These are phyloP conservation scores for Monodelphis domestica DNA, from an alignment of 2,797 vertebrate species.

Conservation along the genomic window DNA sequence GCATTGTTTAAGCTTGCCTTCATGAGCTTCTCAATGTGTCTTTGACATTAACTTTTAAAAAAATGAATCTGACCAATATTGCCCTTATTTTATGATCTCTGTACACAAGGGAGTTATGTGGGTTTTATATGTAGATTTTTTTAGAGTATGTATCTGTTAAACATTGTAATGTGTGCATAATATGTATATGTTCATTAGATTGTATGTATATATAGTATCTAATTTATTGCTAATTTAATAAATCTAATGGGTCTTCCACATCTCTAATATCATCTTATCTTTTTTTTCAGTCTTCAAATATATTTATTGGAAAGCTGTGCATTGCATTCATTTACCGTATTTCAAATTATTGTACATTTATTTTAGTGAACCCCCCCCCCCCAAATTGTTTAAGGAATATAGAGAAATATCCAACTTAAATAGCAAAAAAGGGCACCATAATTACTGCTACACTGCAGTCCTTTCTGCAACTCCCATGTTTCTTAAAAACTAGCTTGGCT, in stretches of 20 bases:
- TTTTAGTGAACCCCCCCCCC: too few relatives aligned
- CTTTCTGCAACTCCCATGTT: slow-evolving; percentile 88
- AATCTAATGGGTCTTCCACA: background rate
- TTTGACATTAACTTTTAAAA: background rate
- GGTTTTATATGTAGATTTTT: too few relatives aligned
- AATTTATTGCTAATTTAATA: too few relatives aligned
- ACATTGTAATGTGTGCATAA: too few relatives aligned
- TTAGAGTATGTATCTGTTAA: too few relatives aligned
- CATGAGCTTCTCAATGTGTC: background rate
- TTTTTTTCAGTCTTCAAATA: slow-evolving; percentile 89
- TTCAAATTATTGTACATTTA: slow-evolving; percentile 95
- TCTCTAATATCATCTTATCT: too few relatives aligned
- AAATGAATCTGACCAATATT: background rate
- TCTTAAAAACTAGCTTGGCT: slow-evolving; percentile 90
- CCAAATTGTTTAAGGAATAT: slow-evolving; percentile 97
- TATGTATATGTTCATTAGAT: too few relatives aligned
- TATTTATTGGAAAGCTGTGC: slow-evolving; percentile 92
- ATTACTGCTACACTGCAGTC: slow-evolving; percentile 93
- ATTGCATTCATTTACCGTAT: slow-evolving; percentile 91
- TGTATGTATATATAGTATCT: too few relatives aligned
- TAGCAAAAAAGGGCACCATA: slow-evolving; percentile 93
- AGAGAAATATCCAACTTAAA: slow-evolving; percentile 94
- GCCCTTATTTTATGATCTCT: background rate
- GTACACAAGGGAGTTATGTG: background rate
- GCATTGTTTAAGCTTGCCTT: background rate